These are phyloP conservation scores for Hypothenemus hampei DNA, from an alignment of 1,140 invertebrate genomes.

Conservation along the genomic window DNA sequence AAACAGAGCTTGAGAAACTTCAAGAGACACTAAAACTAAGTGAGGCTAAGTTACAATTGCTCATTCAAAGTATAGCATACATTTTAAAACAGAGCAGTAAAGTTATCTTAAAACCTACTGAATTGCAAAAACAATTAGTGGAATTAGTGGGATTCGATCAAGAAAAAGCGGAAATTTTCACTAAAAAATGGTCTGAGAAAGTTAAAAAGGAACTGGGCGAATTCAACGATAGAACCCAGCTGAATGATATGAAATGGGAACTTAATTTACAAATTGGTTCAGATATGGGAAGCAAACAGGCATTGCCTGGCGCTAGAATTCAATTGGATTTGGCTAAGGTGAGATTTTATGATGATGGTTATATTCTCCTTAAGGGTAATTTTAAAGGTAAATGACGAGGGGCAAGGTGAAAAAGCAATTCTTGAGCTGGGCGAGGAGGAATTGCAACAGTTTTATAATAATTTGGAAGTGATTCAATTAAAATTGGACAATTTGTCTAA, in stretches of 20 bases:
- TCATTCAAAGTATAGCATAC: slow-evolving; percentile 36
- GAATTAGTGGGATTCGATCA: slow-evolving; percentile 32
- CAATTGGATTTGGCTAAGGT: slow-evolving; percentile 35
- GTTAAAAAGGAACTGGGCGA: slow-evolving; percentile 36
- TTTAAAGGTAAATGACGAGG: slow-evolving; percentile 16
- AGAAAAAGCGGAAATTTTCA: slow-evolving; percentile 41
- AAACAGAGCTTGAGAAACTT: slow-evolving; percentile 34
- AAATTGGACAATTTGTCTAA: slow-evolving; percentile 37
- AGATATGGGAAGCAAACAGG: slow-evolving; percentile 26
- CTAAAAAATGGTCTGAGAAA: slow-evolving; percentile 37
- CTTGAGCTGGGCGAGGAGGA: slow-evolving; percentile 36
- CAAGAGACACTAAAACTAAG: slow-evolving; percentile 31
- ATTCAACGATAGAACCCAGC: slow-evolving; percentile 35
- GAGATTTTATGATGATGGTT: not conserved
- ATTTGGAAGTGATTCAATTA: slow-evolving; percentile 41
- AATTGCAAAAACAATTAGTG: slow-evolving; percentile 35
- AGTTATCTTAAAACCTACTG: slow-evolving; percentile 40
- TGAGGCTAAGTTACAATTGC: slow-evolving; percentile 30
- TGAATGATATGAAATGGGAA: slow-evolving; percentile 38
- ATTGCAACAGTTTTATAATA: slow-evolving; percentile 37
- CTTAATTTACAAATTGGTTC: slow-evolving; percentile 37
- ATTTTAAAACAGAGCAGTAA: slow-evolving; percentile 38
- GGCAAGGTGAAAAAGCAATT: slow-evolving; percentile 28
- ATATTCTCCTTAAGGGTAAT: not conserved
- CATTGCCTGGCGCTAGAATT: slow-evolving; percentile 28